Evolutionary conservation across 2,797 vertebrate genomes (phyloP), one percentile per base, ranked within the genome.

Genomic region (Delichon dasypus): DNA sequence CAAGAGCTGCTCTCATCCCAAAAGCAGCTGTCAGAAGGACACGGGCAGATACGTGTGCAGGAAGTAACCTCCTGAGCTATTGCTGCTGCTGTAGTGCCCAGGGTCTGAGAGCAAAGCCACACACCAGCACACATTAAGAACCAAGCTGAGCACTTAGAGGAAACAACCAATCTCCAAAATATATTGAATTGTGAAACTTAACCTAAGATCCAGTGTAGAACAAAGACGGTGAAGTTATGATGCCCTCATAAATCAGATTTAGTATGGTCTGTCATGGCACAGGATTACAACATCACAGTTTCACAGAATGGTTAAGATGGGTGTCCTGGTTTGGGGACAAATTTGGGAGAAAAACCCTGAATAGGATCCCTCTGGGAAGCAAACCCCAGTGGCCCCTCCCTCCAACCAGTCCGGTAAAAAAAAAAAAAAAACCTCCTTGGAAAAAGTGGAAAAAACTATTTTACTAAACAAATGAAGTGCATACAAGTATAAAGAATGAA

Each of bases 1-100:
- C 50, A 81, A 61, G 71, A 65, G 55, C 48, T 80, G 34, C 42
- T 2, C 12, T 30, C 64, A 26, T 15, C 34, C 42, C 48, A 44
- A 68, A 58, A 38, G 45, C 36, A 36, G 50, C 47, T 67, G 48
- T 36, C 60, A 64, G 67, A 68, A 61, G 57, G 58, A 11, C 10
- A 25, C 16, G 32, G 54, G 9, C 14, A 36, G n/a, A 32, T 18
- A 11, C 0, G 1, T 0, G 0, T 7, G 45, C 27, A 65, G 81
- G n/a, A 76, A 30, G 5, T 10, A 50, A 19, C 20, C 16, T 64
- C 21, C n/a, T 5, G 15, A 64, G 36, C 48, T 47, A 55, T 26
- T 65, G 47, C 42, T 85, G 54, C 66, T 34, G 34, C 65, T 23
- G 71, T 1, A 0, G 32, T 11, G 29, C 38, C 45, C 36, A 9